Percentiles rank a stretch among this genome's conserved stretches.
Evolutionary conservation across 2,888 invertebrate species (phyloP).

Genomic region (Sminthurides aquaticus): DNA sequence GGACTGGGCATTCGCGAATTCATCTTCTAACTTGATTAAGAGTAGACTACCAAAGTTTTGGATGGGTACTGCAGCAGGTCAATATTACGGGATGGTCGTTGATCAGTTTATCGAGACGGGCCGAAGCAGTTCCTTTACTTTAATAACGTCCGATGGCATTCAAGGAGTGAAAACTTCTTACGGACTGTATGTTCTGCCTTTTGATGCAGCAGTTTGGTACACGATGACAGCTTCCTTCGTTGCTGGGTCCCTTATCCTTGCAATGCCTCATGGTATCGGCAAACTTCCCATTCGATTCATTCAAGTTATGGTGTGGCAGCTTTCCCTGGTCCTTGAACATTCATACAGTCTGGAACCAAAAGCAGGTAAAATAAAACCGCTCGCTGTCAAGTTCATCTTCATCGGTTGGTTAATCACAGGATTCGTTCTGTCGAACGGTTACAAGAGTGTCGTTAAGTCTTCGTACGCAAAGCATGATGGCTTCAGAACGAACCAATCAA

Average conservation of each 20-base stretch:
- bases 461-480: background rate
- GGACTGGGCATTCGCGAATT: background rate
- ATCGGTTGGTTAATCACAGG: background rate
- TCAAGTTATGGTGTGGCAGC: background rate
- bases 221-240: background rate
- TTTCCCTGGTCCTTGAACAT: background rate
- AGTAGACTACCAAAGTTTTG: background rate
- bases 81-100: background rate
- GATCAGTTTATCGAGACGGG: background rate
- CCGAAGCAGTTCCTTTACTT: background rate
- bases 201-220: background rate
- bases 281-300: background rate
- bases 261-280: background rate
- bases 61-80: background rate
- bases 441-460: background rate
- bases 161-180: background rate
- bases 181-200: background rate
- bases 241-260: background rate
- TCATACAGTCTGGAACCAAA: background rate
- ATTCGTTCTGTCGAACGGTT: background rate
- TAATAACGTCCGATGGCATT: background rate
- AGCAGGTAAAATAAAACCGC: background rate
- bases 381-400: background rate
- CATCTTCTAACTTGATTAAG: background rate
- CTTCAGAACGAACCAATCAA: background rate